A percentile compares a stretch with the other conserved stretches of the same genome.
Conservation (phyloP, 2,113 vertebrate genomes). For the Rafetus swinhoei region DNA sequence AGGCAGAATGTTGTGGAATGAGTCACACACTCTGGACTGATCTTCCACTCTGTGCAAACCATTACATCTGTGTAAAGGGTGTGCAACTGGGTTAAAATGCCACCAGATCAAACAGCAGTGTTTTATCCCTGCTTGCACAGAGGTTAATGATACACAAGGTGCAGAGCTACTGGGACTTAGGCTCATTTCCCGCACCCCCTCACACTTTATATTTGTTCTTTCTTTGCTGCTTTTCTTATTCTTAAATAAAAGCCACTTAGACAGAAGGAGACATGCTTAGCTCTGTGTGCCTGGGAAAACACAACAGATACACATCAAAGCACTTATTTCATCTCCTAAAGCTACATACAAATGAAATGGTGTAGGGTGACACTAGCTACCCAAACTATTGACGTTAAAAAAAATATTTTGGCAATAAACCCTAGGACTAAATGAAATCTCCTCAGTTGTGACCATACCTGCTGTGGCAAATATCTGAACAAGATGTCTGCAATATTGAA, state of each 20-base stretch:
- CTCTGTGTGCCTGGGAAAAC: not conserved
- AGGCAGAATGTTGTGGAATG: not conserved
- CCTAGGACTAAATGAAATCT: not conserved
- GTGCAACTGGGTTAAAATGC: not conserved
- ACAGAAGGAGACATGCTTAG: not conserved
- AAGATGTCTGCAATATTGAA: not conserved
- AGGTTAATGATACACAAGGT: not conserved
- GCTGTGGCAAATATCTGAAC: not conserved
- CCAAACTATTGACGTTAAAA: not conserved
- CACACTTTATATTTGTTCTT: accelerated
- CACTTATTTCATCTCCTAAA: accelerated
- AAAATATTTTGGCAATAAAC: not conserved
- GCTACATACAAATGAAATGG: not conserved
- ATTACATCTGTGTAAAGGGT: not conserved
- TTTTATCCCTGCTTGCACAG: not conserved
- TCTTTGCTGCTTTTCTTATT: accelerated
- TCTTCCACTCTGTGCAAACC: not conserved
- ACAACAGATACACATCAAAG: accelerated
- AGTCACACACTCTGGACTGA: not conserved
- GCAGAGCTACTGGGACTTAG: not conserved
- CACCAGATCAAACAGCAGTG: not conserved
- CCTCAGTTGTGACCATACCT: not conserved
- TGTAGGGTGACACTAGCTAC: accelerated
- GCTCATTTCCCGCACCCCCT: accelerated
- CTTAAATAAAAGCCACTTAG: not conserved